Base-by-base conservation (phyloP, 2,113 vertebrate genomes). In the Callipepla californica region DNA sequence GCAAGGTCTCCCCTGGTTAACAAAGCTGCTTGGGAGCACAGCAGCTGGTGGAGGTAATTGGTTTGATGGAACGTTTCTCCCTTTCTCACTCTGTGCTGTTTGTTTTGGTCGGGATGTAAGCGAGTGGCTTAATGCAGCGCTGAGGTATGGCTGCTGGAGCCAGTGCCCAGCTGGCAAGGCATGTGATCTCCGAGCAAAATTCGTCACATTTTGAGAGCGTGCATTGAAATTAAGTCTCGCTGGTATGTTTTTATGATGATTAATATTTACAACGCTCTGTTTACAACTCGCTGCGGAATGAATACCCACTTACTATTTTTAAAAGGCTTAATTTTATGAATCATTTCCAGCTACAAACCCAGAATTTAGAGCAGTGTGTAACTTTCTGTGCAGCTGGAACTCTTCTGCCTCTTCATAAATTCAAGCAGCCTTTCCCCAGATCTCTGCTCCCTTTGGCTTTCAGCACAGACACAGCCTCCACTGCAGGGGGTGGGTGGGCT, bases 31-130 rank as follows among this genome's bases (percentile, higher is more conserved):
- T 66, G 72, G 47, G 61, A 25, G 48, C 76, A 8, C 57, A 76
- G 89, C 67, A 92, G 90, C 51, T 34, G 72, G 48, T 50, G 22
- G 61, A 85, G 59, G 89, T 34, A 70, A 67, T 78, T 48, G 80
- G 68, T 28, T 45, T 55, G 48, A 72, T 75, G 21, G n/a, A 4
- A 3, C 42, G 4, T 62, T 45, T 89, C 50, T 19, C 89, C 79
- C 34, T 73, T 73, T 77, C 61, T 93, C 44, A 38, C 67, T 69
- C 13, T 0, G 6, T 6, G 0, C 85, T 30, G 1, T 70, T 86
- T 50, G 21, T 25, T 93, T 93, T 90, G 45, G 32, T 69, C 4
- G 1, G 58, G 70, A 53, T 62, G 15, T 51, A 57, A 88, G 21
- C 30, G 51, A 42, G 53, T 32, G 75, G 80, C 32, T 69, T 18